Base-by-base conservation (phyloP, 1,140 invertebrate species). In the Drosophila subpulchrella region DNA sequence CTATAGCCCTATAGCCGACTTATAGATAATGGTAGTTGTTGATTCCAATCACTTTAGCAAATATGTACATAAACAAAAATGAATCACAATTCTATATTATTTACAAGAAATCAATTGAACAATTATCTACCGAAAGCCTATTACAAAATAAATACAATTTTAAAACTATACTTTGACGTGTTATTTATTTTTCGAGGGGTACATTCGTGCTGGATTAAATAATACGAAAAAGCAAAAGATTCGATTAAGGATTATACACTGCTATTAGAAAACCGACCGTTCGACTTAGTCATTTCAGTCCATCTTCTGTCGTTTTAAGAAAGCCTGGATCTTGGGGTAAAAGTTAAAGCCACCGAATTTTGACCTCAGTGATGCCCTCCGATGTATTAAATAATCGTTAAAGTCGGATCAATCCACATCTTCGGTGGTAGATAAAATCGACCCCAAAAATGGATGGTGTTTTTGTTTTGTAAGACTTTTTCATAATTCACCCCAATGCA, bases 1-100 rank as follows among this genome's bases (percentile, higher is more conserved):
- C 42, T 59, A 47, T 72, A 68, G 46, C 50, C 57, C 42, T 48
- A 36, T 78, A 74, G 61, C 46, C 53, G 57, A 50, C 48, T 60
- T 75, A 79, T 38, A 74, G 30, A 24, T 41, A 68, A 41, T 17
- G 50, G 20, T 61, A 73, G 62, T 65, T 84, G 68, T 79, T 84
- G 61, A 75, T 85, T 79, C 77, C 65, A 60, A 75, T 63, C 47
- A 80, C 58, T 24, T 38, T 79, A 79, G 76, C 36, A 79, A 78
- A 61, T 57, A 75, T 72, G 39, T 39, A 72, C 34, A 67, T 50
- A 59, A 30, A 54, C 34, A 32, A 62, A 58, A 65, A 36, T 41
- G 20, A 59, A 72, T 56, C 59, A 74, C 81, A 63, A 72, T 84
- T 79, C 57, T 71, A 83, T 68, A 84, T 65, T 57, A 48, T 81